Evolutionary conservation across 2,888 invertebrate genomes (phyloP), one percentile per base, ranked within the genome.

Genomic region (Pyralis farinalis): DNA sequence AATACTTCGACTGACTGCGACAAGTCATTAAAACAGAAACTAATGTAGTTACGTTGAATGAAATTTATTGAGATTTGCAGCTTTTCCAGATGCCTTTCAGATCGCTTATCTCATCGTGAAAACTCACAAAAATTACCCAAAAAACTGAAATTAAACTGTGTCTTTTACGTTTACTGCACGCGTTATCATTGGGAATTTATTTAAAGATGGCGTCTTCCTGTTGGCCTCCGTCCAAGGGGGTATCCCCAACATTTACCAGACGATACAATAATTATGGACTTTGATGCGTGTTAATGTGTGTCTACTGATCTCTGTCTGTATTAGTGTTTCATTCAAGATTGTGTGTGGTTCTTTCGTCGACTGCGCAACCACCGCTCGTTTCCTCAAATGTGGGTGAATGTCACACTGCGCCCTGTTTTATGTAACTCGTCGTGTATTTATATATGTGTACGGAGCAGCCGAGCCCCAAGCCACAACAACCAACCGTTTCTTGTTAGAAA

Each of bases 161-260:
- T 56, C 57, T 58, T 27, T 58, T 49, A 69, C 68, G 62, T 54
- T 56, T 56, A 57, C 56, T 59, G 48, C 58, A 60, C 63, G 54
- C 63, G 71, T 82, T 79, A 79, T 79, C 75, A 79, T 80, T 73
- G 71, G 55, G 71, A 74, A 81, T 83, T 77, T 83, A 78, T 81
- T 81, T 78, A 77, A 73, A 80, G 77, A 75, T 74, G 61, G 69
- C 70, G 61, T 67, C 79, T 84, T 83, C 81, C 85, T 79, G 76
- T 82, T 87, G 87, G 87, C 86, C 65, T 47, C 57, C 48, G 55
- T 78, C 87, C 87, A 87, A 79, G 71, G 76, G 85, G 86, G 85
- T 77, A 82, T 75, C 82, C 85, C 87, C 80, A 63, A 65, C 72
- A 72, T 75, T 76, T 76, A 80, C 79, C 78, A 83, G 83, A 85